Conservation (phyloP, 1,140 invertebrate species). For the Asobara japonica region DNA sequence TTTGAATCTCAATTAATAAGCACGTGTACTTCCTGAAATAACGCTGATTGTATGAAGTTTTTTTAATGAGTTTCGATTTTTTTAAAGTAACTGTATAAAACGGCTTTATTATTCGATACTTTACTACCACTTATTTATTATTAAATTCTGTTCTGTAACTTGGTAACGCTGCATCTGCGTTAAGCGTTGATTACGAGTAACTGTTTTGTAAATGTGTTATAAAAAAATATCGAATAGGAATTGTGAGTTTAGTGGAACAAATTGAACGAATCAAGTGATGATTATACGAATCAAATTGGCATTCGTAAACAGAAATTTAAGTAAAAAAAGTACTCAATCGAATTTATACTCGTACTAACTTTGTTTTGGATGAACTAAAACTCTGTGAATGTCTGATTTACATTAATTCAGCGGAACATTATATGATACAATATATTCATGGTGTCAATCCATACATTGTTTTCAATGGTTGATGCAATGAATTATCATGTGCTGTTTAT, state of each 20-base stretch:
- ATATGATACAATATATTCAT: background rate
- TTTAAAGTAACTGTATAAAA: conserved; percentile 56
- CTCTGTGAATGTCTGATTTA: background rate
- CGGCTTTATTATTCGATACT: conserved; percentile 20
- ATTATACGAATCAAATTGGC: background rate
- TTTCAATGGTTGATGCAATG: background rate
- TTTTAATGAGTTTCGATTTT: background rate
- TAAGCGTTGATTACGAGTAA: background rate
- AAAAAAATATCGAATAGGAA: too few relatives aligned
- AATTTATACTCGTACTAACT: background rate
- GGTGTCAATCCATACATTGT: background rate
- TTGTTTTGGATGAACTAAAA: background rate
- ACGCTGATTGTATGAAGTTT: too few relatives aligned
- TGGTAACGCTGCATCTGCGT: conserved; percentile 48
- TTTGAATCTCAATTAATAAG: too few relatives aligned
- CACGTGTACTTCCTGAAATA: too few relatives aligned
- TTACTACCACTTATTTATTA: background rate
- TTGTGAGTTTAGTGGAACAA: background rate
- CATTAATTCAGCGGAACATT: background rate
- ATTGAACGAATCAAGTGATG: background rate
- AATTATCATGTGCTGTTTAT: too few relatives aligned
- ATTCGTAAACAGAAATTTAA: background rate
- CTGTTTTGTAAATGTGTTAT: too few relatives aligned
- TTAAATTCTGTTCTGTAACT: conserved; percentile 44
- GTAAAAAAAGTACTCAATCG: background rate